Percentiles rank a stretch among this genome's conserved stretches.
Conservation (phyloP, 2,113 vertebrate species). For the Todiramphus saurophagus region DNA sequence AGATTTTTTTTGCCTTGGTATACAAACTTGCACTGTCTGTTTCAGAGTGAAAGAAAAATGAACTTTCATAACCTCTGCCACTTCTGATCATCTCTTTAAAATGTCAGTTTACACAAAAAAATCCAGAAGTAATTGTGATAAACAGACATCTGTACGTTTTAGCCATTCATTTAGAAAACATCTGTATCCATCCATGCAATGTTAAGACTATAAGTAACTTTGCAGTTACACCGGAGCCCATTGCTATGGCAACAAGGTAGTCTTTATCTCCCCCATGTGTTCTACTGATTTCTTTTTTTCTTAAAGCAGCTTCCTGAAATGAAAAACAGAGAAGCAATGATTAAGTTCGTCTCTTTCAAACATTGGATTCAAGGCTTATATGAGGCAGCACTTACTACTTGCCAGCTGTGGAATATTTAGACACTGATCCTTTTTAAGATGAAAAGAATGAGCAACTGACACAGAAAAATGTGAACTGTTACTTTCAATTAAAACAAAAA, state of each 20-base stretch:
- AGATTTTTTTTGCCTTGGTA: background rate
- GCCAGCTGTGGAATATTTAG: conserved; percentile 19
- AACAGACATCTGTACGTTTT: conserved; percentile 26
- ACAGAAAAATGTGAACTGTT: background rate
- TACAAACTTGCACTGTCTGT: background rate
- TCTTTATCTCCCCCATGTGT: conserved; percentile 48
- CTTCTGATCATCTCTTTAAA: conserved; percentile 8
- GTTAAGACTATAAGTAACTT: conserved; percentile 58
- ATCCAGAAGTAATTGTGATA: conserved; percentile 30
- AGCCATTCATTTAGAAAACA: conserved; percentile 50
- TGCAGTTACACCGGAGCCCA: conserved; percentile 24
- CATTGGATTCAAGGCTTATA: background rate
- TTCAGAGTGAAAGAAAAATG: conserved; percentile 5
- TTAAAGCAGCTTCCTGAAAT: conserved; percentile 76
- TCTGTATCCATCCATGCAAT: conserved; percentile 43
- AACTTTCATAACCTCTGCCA: conserved; percentile 20
- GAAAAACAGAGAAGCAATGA: conserved; percentile 51
- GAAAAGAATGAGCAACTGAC: background rate
- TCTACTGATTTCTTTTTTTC: conserved; percentile 26
- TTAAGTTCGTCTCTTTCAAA: background rate
- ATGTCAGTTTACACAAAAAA: background rate
- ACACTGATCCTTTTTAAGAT: background rate
- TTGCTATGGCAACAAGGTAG: conserved; percentile 17
- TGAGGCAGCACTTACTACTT: background rate
- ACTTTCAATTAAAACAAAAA: background rate